A percentile compares a stretch with the other conserved stretches of the same genome.
Conservation (phyloP, 2,797 vertebrate genomes). For the Phataginus tetradactyla region DNA sequence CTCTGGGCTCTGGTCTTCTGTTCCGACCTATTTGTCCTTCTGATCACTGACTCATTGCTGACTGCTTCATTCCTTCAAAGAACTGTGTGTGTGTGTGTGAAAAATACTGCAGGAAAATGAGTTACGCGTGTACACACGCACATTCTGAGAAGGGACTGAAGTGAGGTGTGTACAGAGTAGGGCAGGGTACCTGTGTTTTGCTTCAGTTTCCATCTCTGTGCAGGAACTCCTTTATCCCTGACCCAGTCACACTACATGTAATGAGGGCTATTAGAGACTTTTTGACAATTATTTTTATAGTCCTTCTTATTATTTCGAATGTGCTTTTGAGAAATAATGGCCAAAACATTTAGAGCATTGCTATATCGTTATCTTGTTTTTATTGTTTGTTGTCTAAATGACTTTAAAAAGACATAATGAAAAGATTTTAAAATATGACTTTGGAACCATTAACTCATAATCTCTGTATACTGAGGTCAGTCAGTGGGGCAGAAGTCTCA, state of each 20-base stretch:
- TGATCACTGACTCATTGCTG: not conserved
- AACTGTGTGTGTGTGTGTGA: not conserved
- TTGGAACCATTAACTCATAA: not conserved
- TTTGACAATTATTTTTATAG: not conserved
- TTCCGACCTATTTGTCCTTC: not conserved
- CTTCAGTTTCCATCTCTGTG: not conserved
- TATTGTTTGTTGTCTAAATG: not conserved
- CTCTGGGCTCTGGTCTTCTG: not conserved
- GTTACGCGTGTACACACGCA: not conserved
- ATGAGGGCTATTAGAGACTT: not conserved
- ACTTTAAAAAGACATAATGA: not conserved
- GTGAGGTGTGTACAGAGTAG: not conserved
- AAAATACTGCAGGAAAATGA: not conserved
- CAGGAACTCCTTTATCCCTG: not conserved
- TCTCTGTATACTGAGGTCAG: not conserved
- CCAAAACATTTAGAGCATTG: not conserved
- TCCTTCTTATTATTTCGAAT: not conserved
- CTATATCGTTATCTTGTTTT: not conserved
- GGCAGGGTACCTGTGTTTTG: not conserved
- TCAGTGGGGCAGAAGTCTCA: not conserved
- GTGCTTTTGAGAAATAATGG: not conserved
- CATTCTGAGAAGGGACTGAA: not conserved
- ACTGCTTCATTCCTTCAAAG: not conserved
- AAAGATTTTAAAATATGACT: not conserved
- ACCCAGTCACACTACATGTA: not conserved